phyloP scores from a whole-genome alignment of 2,113 vertebrate genomes.

The Erinaceus europaeus region DNA sequence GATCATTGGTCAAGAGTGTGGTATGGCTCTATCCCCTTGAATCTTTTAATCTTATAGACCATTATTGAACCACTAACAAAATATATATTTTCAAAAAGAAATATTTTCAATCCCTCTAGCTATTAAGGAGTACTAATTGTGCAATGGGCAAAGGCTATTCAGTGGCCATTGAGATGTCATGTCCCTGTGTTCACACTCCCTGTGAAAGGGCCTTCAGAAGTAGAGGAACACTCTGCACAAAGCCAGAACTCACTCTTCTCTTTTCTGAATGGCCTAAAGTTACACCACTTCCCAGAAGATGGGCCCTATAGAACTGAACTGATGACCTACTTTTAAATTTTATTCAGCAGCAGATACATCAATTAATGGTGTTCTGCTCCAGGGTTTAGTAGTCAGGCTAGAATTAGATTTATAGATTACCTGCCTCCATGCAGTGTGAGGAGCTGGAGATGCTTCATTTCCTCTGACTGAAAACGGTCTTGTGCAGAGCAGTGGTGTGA shows the following conservation, averaged over 20 bases:
- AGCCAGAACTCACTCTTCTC: background rate
- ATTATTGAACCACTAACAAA: too few species aligned
- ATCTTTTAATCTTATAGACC: too few species aligned
- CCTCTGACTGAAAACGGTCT: background rate
- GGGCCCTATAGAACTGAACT: conserved; percentile 66
- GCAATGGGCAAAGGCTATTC: background rate
- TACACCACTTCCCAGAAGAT: conserved; percentile 66
- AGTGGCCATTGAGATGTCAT: background rate
- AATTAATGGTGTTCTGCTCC: conserved; percentile 78
- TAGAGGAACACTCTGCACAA: background rate
- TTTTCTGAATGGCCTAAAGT: conserved; percentile 61
- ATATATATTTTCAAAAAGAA: too few species aligned
- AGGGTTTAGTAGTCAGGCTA: conserved; percentile 72
- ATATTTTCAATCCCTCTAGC: background rate
- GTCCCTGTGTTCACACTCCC: fast-evolving
- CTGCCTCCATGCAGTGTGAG: conserved; percentile 49
- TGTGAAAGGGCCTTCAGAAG: background rate
- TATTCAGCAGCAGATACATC: conserved; percentile 76
- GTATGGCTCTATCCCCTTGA: too few species aligned
- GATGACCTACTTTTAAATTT: conserved; percentile 80
- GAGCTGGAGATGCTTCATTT: conserved; percentile 48
- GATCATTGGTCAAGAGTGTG: too few species aligned
- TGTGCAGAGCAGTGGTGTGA: background rate
- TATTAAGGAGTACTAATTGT: background rate
- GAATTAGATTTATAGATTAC: conserved; percentile 82